Evolutionary conservation across 2,113 vertebrate genomes (phyloP).

Genomic region (Scopus umbretta): DNA sequence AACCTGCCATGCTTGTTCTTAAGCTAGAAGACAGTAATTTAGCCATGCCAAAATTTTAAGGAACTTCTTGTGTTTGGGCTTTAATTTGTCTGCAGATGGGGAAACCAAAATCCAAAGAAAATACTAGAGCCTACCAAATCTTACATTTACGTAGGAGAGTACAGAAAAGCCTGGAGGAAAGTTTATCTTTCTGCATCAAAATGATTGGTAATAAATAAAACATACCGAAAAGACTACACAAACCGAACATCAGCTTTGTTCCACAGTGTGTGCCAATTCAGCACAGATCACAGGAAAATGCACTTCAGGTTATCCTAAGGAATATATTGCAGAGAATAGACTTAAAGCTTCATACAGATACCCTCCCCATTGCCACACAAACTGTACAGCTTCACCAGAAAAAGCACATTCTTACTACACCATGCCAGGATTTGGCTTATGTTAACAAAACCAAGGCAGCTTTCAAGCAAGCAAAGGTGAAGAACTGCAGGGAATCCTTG

Average conservation of each 20-base stretch:
- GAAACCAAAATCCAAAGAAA: not conserved
- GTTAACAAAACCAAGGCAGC: not conserved
- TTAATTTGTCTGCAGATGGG: not conserved
- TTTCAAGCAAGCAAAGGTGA: not conserved
- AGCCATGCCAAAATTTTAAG: fast-evolving
- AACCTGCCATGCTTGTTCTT: fast-evolving
- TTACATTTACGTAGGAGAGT: not conserved
- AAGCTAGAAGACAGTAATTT: too few relatives aligned
- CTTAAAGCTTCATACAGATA: not conserved
- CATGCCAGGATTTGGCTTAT: fast-evolving
- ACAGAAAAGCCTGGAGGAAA: not conserved
- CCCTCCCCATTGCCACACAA: too few relatives aligned
- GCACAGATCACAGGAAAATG: not conserved
- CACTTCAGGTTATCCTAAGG: not conserved
- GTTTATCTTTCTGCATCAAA: not conserved
- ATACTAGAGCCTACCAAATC: not conserved
- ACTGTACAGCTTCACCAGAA: not conserved
- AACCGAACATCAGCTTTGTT: not conserved
- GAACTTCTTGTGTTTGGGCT: not conserved
- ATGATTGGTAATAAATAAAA: not conserved
- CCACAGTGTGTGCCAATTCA: not conserved
- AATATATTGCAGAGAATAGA: not conserved
- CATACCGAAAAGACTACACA: not conserved
- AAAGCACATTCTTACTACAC: not conserved
- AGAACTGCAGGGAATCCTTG: not conserved